Conservation (phyloP, 2,888 invertebrate genomes). For the Latrodectus hesperus region DNA sequence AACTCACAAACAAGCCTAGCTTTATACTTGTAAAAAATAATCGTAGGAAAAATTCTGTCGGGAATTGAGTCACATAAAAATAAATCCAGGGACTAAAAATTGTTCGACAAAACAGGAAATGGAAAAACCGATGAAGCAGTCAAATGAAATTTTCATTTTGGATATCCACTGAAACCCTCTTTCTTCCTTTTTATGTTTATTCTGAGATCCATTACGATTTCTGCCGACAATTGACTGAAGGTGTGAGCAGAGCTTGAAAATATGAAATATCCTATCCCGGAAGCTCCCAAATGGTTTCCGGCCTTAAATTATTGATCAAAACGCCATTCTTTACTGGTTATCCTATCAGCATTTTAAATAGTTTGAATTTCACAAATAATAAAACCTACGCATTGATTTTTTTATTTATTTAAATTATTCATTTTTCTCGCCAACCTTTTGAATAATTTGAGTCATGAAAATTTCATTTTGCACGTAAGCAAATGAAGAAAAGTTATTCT, state of each 20-base stretch:
- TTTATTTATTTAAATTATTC: too few species aligned
- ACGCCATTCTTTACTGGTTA: too few species aligned
- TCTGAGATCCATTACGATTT: neutral
- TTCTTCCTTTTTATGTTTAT: neutral
- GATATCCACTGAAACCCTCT: neutral
- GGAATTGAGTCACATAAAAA: neutral
- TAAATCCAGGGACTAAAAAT: neutral
- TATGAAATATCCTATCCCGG: neutral
- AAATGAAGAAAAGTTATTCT: too few species aligned
- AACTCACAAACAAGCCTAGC: too few species aligned
- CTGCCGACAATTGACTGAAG: neutral
- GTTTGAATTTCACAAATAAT: too few species aligned
- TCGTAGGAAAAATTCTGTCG: neutral
- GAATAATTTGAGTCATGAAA: too few species aligned
- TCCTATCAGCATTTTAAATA: too few species aligned
- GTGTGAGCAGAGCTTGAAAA: neutral
- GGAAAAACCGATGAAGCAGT: constrained; percentile 39
- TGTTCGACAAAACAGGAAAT: constrained; percentile 15
- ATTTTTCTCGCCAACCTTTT: too few species aligned
- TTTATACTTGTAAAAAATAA: too few species aligned
- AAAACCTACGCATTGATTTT: too few species aligned
- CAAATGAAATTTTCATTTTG: constrained; percentile 30
- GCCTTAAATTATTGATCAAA: too few species aligned
- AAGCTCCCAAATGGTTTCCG: neutral
- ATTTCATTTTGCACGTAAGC: too few species aligned